Conservation (phyloP, 2,888 invertebrate species). For the Apomyelois bistriatella region DNA sequence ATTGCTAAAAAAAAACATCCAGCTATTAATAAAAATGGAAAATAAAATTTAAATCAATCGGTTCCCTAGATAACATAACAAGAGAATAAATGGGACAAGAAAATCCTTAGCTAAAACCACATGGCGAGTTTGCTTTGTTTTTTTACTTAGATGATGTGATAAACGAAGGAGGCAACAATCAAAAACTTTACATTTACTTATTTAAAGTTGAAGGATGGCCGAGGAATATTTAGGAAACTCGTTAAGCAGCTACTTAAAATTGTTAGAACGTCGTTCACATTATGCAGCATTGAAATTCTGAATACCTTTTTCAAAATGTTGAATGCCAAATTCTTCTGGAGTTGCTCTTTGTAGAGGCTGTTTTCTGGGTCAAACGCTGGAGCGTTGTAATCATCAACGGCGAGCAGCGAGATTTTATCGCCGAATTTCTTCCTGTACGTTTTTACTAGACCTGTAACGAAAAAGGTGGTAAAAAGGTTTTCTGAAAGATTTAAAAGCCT, state of each 20-base stretch:
- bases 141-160: too few species aligned
- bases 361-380: conserved; percentile 70
- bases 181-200: too few species aligned
- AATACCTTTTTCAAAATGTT: conserved; percentile 77
- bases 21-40: too few species aligned
- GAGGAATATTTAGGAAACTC: not conserved
- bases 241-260: not conserved
- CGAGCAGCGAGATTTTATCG: conserved; percentile 61
- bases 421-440: conserved; percentile 82
- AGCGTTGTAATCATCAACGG: conserved; percentile 66
- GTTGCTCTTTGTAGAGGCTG: conserved; percentile 68
- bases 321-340: conserved; percentile 81
- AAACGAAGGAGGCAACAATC: too few species aligned
- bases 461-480: conserved; percentile 8
- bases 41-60: too few species aligned
- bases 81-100: too few species aligned
- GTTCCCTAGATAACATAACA: too few species aligned
- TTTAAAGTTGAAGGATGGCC: too few species aligned
- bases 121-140: too few species aligned
- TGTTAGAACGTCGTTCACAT: not conserved
- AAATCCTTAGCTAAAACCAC: too few species aligned
- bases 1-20: too few species aligned
- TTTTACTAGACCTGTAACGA: conserved; percentile 81
- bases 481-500: not conserved
- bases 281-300: not conserved